Conservation (phyloP, 2,113 vertebrate species). For the Myanophis thanlyinensis region DNA sequence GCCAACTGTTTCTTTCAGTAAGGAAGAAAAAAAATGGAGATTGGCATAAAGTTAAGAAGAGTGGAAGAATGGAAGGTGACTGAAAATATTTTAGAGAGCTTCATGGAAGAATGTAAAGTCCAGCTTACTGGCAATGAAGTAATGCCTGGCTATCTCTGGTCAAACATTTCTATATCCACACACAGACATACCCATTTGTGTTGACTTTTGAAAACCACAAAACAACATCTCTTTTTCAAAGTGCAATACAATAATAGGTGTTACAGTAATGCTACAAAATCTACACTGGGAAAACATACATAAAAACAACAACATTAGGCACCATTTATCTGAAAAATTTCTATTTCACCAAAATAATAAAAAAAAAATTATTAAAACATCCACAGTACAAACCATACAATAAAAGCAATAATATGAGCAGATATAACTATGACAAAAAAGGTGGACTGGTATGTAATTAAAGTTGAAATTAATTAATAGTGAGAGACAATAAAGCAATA, state of each 20-base stretch:
- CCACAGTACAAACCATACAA: background rate
- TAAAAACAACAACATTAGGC: background rate
- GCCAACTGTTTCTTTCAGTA: background rate
- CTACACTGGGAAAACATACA: background rate
- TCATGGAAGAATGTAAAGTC: background rate
- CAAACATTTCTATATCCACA: background rate
- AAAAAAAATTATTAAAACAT: background rate
- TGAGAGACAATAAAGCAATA: conserved; percentile 13
- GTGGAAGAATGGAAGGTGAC: background rate
- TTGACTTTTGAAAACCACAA: background rate
- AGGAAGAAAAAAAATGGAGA: background rate
- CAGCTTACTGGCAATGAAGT: background rate
- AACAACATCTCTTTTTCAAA: background rate
- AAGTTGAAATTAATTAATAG: conserved; percentile 37
- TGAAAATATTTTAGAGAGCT: background rate
- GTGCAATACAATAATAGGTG: background rate
- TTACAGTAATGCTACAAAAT: background rate
- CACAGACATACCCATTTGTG: background rate
- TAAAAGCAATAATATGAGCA: background rate
- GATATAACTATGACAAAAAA: conserved; percentile 25
- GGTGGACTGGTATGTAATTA: conserved; percentile 15
- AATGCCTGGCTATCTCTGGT: background rate
- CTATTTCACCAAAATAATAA: background rate
- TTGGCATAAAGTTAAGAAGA: background rate
- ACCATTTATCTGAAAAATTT: background rate